Conservation (phyloP, 2,113 vertebrate species). For the Rhinopomastus cyanomelas region DNA sequence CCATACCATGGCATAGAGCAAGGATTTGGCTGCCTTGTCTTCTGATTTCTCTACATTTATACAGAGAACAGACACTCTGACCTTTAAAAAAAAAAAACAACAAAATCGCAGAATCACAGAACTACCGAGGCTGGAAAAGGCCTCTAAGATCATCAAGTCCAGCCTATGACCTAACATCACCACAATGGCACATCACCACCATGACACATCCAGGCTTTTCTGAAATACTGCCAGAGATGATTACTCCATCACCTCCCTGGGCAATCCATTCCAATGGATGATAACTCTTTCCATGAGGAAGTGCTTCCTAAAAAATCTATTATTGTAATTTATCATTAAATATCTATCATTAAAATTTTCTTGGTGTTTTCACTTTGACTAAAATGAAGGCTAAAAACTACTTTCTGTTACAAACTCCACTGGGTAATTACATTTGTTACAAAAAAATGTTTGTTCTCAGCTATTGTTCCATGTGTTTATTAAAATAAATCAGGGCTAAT, state of each 20-base stretch:
- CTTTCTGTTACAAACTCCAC: background rate
- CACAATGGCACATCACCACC: too few relatives aligned
- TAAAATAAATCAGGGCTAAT: constrained; percentile 52
- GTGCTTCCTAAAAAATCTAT: too few relatives aligned
- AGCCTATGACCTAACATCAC: too few relatives aligned
- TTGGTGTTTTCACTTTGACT: background rate
- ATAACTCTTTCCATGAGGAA: too few relatives aligned
- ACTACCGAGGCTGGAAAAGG: too few relatives aligned
- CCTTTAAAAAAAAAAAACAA: background rate
- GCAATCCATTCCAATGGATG: too few relatives aligned
- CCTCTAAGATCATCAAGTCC: too few relatives aligned
- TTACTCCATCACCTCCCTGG: too few relatives aligned
- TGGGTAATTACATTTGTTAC: constrained; percentile 8
- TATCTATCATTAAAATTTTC: background rate
- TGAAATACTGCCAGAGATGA: too few relatives aligned
- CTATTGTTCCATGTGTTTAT: constrained; percentile 21
- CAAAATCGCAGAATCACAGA: too few relatives aligned
- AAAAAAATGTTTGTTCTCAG: constrained; percentile 11
- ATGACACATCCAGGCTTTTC: too few relatives aligned
- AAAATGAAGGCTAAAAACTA: background rate
- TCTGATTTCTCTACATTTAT: background rate
- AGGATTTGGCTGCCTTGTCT: background rate
- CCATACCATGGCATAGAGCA: accelerated
- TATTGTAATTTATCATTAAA: too few relatives aligned
- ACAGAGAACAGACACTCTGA: background rate